phyloP scores from a whole-genome alignment of 2,888 invertebrate species.

The Trichopria drosophilae region DNA sequence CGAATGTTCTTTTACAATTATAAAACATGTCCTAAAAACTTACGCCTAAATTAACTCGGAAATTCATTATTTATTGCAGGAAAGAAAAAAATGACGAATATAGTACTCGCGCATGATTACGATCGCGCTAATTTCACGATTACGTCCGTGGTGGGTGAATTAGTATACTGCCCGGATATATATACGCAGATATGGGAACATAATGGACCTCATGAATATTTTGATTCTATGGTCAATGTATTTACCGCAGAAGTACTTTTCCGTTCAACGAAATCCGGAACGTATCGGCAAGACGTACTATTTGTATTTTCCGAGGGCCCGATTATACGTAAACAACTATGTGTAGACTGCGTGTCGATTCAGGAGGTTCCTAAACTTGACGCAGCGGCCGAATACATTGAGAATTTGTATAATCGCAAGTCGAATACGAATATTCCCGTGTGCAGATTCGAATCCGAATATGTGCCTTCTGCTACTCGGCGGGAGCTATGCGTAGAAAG shows the following conservation, averaged over 20 bases:
- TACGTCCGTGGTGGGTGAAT: conserved; percentile 37
- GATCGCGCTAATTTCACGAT: conserved; percentile 44
- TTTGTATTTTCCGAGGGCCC: conserved; percentile 74
- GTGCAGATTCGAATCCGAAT: conserved; percentile 62
- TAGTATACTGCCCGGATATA: too few species aligned
- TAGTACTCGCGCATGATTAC: conserved; percentile 43
- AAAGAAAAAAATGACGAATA: conserved; percentile 39
- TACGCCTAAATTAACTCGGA: too few species aligned
- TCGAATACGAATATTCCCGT: conserved; percentile 61
- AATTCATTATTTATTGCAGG: conserved; percentile 30
- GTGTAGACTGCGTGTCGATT: conserved; percentile 75
- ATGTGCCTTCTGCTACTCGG: conserved; percentile 61
- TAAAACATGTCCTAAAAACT: too few species aligned
- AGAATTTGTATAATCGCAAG: conserved; percentile 67
- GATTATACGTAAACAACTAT: conserved; percentile 68
- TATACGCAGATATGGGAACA: too few species aligned
- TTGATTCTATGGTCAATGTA: too few species aligned
- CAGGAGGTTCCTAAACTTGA: conserved; percentile 68
- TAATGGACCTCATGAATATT: too few species aligned
- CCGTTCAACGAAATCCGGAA: too few species aligned
- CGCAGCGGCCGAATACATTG: conserved; percentile 67
- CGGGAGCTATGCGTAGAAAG: conserved; percentile 58
- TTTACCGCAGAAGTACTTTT: too few species aligned
- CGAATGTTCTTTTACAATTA: too few species aligned
- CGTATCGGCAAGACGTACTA: conserved; percentile 76